Evolutionary conservation across 2,888 invertebrate species (phyloP).

Genomic region (Tetheella fluctuosa): DNA sequence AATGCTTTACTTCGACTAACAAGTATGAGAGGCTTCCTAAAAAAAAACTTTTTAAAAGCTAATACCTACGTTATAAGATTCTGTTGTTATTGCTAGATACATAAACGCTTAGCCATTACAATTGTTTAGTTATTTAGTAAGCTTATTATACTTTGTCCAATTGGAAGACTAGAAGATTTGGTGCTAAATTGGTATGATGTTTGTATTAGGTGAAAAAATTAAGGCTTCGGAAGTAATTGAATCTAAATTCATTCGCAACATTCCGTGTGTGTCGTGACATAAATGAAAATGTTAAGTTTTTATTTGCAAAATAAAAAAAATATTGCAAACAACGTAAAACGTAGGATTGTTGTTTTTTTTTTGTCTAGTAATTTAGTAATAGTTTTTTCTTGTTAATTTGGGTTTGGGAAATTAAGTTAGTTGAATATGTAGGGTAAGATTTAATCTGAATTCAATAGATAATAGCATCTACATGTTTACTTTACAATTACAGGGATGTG

Average conservation of each 20-base stretch:
- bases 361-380: conserved; percentile 77
- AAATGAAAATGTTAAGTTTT: conserved; percentile 77
- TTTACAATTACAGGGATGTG: conserved; percentile 83
- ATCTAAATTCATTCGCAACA: conserved; percentile 75
- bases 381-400: conserved; percentile 81
- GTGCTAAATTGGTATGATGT: conserved; percentile 81
- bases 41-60: conserved; percentile 64
- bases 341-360: conserved; percentile 78
- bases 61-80: conserved; percentile 73
- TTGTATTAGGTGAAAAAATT: conserved; percentile 55
- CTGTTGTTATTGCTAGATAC: conserved; percentile 83
- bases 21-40: conserved; percentile 79
- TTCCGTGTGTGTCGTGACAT: conserved; percentile 57
- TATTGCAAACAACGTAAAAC: conserved; percentile 68
- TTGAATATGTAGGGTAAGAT: conserved; percentile 76
- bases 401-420: conserved; percentile 82
- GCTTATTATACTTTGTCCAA: conserved; percentile 75
- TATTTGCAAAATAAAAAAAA: conserved; percentile 68
- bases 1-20: conserved; percentile 65
- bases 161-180: conserved; percentile 82
- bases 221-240: conserved; percentile 49
- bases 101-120: conserved; percentile 80
- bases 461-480: conserved; percentile 76
- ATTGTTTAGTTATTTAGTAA: conserved; percentile 76
- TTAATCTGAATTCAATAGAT: conserved; percentile 81